phyloP scores from a whole-genome alignment of 2,113 vertebrate species.

The Atherinomorus stipes region DNA sequence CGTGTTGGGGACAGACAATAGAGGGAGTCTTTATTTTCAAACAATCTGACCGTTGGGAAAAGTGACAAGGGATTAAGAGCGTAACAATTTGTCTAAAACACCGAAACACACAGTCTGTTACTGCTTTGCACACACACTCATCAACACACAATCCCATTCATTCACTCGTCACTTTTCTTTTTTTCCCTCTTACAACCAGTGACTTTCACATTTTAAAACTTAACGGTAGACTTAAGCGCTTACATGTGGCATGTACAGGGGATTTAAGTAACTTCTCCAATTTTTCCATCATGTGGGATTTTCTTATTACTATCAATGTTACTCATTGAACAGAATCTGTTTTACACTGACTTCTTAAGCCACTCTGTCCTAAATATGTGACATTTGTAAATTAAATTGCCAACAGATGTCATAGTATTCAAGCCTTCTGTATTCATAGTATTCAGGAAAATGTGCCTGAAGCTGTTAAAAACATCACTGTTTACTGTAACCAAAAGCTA shows the following conservation, averaged over 20 bases:
- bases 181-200: neutral
- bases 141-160: slow-evolving; percentile 9
- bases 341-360: neutral
- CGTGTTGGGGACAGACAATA: slow-evolving; percentile 8
- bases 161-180: neutral
- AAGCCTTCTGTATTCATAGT: no score
- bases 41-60: slow-evolving; percentile 28
- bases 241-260: neutral
- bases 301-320: neutral
- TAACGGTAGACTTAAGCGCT: slow-evolving; percentile 5
- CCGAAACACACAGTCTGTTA: slow-evolving; percentile 9
- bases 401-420: no score
- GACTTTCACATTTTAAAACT: neutral
- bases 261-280: slow-evolving; percentile 1
- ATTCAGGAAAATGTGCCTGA: no score
- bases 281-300: slow-evolving; percentile 6
- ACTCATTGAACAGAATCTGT: neutral
- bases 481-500: no score
- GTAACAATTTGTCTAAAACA: slow-evolving; percentile 16
- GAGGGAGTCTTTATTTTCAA: slow-evolving; percentile 19
- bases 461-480: no score
- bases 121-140: slow-evolving; percentile 1
- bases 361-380: no score
- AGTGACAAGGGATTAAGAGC: slow-evolving; percentile 21
- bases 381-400: no score